phyloP scores from a whole-genome alignment of 2,888 invertebrate species.

The Ochlodes sylvanus region DNA sequence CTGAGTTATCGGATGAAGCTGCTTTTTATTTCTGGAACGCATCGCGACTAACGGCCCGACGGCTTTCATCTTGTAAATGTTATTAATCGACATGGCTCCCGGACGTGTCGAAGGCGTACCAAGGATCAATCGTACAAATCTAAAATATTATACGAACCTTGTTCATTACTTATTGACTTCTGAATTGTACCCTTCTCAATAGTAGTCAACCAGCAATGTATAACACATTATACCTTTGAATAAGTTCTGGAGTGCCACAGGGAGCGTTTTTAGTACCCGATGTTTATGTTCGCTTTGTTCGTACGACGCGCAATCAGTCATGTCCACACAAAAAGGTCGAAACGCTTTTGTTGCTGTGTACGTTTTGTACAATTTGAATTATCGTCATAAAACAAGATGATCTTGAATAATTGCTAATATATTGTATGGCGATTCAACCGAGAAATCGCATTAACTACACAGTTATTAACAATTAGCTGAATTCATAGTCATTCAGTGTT shows the following conservation, averaged over 20 bases:
- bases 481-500: constrained; percentile 19
- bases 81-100: constrained; percentile 82
- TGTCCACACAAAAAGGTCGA: constrained; percentile 74
- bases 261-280: constrained; percentile 52
- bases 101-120: constrained; percentile 61
- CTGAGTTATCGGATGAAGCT: constrained; percentile 76
- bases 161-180: constrained; percentile 39
- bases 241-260: constrained; percentile 15
- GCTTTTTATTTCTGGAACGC: constrained; percentile 81
- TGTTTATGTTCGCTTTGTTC: constrained; percentile 76
- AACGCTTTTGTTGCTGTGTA: constrained; percentile 68
- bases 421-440: constrained; percentile 37
- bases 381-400: constrained; percentile 45
- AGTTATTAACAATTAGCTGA: constrained; percentile 28
- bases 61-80: constrained; percentile 83
- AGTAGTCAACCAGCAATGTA: constrained; percentile 40
- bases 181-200: neutral
- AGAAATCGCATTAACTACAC: constrained; percentile 31
- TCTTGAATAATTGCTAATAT: constrained; percentile 47
- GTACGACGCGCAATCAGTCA: constrained; percentile 77
- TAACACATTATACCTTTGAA: neutral
- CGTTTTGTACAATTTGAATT: constrained; percentile 57
- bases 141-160: neutral
- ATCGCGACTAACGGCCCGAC: constrained; percentile 75
- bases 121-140: constrained; percentile 34